Percentiles rank a stretch among this genome's conserved stretches.
Conservation (phyloP, 1,140 invertebrate genomes). For the Brachionus manjavacas region DNA sequence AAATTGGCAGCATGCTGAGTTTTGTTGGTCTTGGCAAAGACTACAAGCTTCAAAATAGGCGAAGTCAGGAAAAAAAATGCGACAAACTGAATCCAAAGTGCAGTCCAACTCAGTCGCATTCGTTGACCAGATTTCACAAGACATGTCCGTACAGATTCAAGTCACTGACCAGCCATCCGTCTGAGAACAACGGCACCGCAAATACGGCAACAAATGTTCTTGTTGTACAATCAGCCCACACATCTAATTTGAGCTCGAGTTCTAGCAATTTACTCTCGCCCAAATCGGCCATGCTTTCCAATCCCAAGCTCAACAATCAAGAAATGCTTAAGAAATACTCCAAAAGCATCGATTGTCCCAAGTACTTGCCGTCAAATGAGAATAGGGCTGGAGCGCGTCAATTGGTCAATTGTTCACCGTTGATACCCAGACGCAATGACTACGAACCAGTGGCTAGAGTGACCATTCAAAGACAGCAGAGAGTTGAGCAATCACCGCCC, state of each 20-base stretch:
- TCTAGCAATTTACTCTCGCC: conserved; percentile 21
- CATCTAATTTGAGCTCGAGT: neutral
- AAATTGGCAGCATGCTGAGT: neutral
- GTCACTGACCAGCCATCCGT: neutral
- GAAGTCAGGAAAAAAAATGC: neutral
- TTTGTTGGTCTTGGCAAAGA: conserved; percentile 28
- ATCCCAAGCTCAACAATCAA: neutral
- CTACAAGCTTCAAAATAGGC: neutral
- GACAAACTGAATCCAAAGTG: neutral
- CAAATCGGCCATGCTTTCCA: neutral
- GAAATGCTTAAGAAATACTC: conserved; percentile 25
- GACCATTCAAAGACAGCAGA: conserved; percentile 18
- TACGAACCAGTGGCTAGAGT: conserved; percentile 6
- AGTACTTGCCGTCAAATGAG: neutral
- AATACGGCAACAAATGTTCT: neutral
- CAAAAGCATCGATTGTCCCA: neutral
- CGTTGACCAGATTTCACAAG: neutral
- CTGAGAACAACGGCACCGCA: neutral
- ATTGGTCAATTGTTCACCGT: neutral
- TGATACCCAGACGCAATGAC: neutral
- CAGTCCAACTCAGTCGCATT: neutral
- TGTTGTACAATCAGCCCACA: neutral
- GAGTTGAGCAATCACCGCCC: neutral
- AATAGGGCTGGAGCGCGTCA: neutral
- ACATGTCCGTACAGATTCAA: conserved; percentile 27